Conservation (phyloP, 2,113 vertebrate genomes). For the Tenrec ecaudatus region DNA sequence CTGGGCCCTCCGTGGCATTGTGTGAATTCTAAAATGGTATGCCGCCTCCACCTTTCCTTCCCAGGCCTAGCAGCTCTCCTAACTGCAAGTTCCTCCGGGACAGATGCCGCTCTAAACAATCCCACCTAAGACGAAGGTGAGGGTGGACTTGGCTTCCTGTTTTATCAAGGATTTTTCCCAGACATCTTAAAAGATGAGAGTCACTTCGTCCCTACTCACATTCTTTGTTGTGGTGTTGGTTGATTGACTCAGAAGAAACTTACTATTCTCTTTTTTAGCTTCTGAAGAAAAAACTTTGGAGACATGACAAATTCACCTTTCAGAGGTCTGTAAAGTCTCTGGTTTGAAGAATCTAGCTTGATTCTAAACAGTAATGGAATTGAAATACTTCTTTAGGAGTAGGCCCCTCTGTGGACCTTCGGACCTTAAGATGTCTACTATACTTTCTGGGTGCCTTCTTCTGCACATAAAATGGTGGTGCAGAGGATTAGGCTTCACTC, state of each 20-base stretch:
- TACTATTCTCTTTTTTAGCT: background rate
- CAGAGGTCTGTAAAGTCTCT: background rate
- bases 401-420: background rate
- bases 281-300: background rate
- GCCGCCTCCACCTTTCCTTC: slow-evolving; percentile 71
- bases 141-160: slow-evolving; percentile 79
- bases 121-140: slow-evolving; percentile 81
- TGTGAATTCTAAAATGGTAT: slow-evolving; percentile 68
- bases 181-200: background rate
- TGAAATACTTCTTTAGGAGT: background rate
- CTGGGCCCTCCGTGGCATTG: background rate
- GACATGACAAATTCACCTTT: background rate
- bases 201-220: too few species aligned
- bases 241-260: background rate
- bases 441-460: background rate
- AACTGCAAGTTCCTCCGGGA: slow-evolving; percentile 53
- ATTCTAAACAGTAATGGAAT: background rate
- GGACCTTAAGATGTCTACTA: background rate
- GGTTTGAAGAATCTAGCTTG: background rate
- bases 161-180: slow-evolving; percentile 42
- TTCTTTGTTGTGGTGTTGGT: background rate
- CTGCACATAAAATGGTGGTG: background rate
- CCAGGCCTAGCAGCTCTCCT: slow-evolving; percentile 62
- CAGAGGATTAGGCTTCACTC: too few species aligned
- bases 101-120: slow-evolving; percentile 70